Base-by-base conservation (phyloP, 2,888 invertebrate species). In the Melangyna quadrimaculata region DNA sequence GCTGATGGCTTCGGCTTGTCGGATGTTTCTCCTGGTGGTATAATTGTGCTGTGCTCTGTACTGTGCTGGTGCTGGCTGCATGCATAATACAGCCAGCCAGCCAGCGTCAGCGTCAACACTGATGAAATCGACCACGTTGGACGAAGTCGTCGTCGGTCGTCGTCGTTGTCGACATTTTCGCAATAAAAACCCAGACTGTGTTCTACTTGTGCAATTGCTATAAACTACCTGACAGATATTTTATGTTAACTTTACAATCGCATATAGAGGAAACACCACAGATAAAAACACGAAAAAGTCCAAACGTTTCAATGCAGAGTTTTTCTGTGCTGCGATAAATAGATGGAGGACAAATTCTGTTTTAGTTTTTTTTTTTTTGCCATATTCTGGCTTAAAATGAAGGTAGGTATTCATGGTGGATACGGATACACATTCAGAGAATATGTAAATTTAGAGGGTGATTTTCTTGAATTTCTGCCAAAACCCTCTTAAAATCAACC, bases 391-490 rank as follows among this genome's bases (percentile, higher is more conserved):
- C 51, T 51, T 9, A 35, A 67, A 67, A 24, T 51, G 69, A 61
- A 51, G 12, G 5, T 27, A 32, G 55, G 67, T 12, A 48, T 79
- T 59, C 19, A 55, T 80, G 53, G 71, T 80, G 53, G 71, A 73
- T 59, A 81, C 71, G n/a, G n/a, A 77, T 75, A 40, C 9, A 35
- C 24, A 43, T 48, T 67, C 57, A 71, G 51, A 27, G 70, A 78
- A 81, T 86, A 86, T 86, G 86, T 81, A 81, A 81, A 86, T 80
- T 84, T 69, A 7, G 67, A 86, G 86, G 86, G 81, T 77, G 87
- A 82, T 71, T 88, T 88, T 88, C 82, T 88, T 88, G 88, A 88
- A 82, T 82, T 83, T 87, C 81, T 88, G 88, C 88, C 88, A 88
- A 88, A 88, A 87, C 77, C 87, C 78, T 87, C 87, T 87, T 87